Percentiles rank a stretch among this genome's conserved stretches.
Evolutionary conservation across 30 jellyfish, hydroid and myxozoan species (phyloP).

Genomic region (Nemopilema nomurai): DNA sequence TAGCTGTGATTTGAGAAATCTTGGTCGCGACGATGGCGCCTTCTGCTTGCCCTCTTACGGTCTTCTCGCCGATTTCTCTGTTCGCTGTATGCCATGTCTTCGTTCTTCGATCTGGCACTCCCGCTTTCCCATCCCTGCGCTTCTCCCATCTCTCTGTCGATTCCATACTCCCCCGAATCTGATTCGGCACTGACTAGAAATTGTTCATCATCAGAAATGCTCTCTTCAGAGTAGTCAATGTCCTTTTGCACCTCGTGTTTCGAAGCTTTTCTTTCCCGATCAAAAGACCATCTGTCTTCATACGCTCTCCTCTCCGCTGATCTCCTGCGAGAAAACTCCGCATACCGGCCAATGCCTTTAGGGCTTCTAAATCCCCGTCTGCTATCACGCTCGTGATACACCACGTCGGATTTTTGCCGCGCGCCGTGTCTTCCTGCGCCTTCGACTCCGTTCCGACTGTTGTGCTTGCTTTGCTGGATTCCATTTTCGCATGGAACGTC

Average conservation of each 20-base stretch:
- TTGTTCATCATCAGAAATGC: not conserved
- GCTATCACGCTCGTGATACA: not conserved
- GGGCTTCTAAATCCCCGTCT: not conserved
- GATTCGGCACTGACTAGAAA: not conserved
- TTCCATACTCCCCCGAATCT: not conserved
- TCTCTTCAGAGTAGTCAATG: not conserved
- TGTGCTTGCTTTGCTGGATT: not conserved
- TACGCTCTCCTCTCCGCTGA: not conserved
- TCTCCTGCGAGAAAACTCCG: not conserved
- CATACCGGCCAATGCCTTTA: not conserved
- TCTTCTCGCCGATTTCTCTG: not conserved
- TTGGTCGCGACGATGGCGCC: conserved; percentile 4
- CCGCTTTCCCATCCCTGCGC: not conserved
- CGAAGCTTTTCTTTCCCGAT: not conserved
- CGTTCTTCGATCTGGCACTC: not conserved
- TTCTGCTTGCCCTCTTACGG: not conserved
- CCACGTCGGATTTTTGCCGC: not conserved
- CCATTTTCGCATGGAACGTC: not conserved
- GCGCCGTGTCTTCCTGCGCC: not conserved
- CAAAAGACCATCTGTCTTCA: not conserved
- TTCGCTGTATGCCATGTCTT: not conserved
- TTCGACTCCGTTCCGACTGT: not conserved
- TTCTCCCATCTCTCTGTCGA: not conserved
- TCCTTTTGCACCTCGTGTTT: not conserved
- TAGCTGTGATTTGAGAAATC: not conserved